Base-by-base conservation (phyloP, 2,888 invertebrate genomes). In the Leptinotarsa haldemani region DNA sequence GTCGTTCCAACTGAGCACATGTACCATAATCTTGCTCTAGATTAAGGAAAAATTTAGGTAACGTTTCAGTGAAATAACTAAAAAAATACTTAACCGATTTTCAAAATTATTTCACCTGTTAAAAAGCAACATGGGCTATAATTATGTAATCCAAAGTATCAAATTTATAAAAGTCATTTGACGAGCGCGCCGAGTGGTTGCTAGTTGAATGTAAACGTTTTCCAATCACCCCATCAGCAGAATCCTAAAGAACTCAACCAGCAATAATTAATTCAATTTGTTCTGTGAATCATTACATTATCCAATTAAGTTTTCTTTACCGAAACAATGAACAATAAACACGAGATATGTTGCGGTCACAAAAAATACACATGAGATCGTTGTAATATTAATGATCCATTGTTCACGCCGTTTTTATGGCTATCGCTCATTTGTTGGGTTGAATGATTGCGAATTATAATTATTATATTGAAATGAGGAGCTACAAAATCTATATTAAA, bases 291-390 rank as follows among this genome's bases (percentile, higher is more conserved):
- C 65, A 69, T 73, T 63, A 66, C 18, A 47, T 20, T 46, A 74
- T 65, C 66, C 70, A 71, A 74, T 71, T 67, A 64, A 20, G 65
- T 66, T 68, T 30, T 67, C 61, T 67, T 64, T 65, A 48, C 71
- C 71, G 64, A 67, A 68, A 74, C 70, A 74, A 71, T 68, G 70
- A 74, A 74, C 74, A 74, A 69, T 71, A 65, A 63, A 48, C 65
- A 64, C 64, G 16, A 58, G 68, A 70, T 65, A 58, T 70, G 65
- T 74, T 71, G 56, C 63, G 68, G 61, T 40, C 48, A 53, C 53
- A 68, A 56, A 68, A 66, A 58, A 46, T 48, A 71, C 30, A 71
- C 30, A 68, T 63, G 63, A 64, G 67, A 40, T 61, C 69, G 67
- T 70, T 70, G 73, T 47, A 66, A 66, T 53, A 16, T 63, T 74